Evolutionary conservation across 2,888 invertebrate genomes (phyloP).

Genomic region (Temnothorax rugatulus): DNA sequence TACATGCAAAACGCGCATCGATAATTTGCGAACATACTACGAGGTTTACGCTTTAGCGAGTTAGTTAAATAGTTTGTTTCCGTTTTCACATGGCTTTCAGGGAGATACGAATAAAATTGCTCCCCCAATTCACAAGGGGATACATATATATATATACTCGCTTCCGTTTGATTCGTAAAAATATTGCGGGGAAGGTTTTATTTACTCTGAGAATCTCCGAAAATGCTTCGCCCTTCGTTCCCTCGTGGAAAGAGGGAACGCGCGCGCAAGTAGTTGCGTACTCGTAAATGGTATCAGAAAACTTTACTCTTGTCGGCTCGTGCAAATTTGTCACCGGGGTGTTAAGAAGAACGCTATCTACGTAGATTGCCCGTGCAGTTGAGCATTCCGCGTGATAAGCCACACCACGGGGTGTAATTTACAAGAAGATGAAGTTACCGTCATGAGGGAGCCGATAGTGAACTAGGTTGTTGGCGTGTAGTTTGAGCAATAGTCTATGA

Average conservation of each 20-base stretch:
- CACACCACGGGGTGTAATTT: constrained; percentile 58
- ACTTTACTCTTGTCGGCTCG: constrained; percentile 10
- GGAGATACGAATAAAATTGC: constrained; percentile 13
- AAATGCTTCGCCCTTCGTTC: neutral
- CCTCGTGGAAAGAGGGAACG: neutral
- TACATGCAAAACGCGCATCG: constrained; percentile 43
- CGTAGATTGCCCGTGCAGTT: constrained; percentile 17
- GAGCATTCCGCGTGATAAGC: constrained; percentile 38
- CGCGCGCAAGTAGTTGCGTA: neutral
- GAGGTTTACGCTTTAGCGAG: constrained; percentile 42
- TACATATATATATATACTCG: neutral
- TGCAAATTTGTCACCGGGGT: constrained; percentile 2
- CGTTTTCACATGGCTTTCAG: constrained; percentile 7
- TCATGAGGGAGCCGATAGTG: constrained; percentile 38
- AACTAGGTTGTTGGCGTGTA: constrained; percentile 54
- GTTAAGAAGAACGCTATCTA: constrained; percentile 35
- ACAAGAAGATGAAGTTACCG: constrained; percentile 64
- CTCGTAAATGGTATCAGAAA: constrained; percentile 4
- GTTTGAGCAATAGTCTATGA: constrained; percentile 54
- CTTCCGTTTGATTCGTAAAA: constrained; percentile 4
- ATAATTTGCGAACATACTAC: constrained; percentile 41
- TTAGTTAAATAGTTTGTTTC: constrained; percentile 46
- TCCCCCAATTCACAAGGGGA: neutral
- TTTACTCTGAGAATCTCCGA: constrained; percentile 6
- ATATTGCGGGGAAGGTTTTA: neutral